phyloP scores from a whole-genome alignment of 2,113 vertebrate species.

The Ctenomys sociabilis region DNA sequence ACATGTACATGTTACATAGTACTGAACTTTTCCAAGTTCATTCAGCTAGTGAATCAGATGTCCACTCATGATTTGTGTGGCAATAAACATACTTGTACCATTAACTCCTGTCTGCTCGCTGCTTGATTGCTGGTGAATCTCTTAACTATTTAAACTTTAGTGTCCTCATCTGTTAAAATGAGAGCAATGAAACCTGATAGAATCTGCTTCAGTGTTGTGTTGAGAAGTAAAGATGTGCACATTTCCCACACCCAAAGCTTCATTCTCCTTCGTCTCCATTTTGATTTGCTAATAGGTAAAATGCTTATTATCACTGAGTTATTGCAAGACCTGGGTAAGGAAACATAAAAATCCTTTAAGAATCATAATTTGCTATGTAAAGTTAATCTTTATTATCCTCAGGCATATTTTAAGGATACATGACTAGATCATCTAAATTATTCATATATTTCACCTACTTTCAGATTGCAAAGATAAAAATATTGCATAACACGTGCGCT shows the following conservation, averaged over 20 bases:
- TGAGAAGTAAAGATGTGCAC: not conserved
- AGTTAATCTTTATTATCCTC: conserved; percentile 1
- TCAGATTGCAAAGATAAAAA: not conserved
- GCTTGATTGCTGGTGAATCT: not conserved
- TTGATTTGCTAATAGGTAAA: conserved; percentile 37
- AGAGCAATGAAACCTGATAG: not conserved
- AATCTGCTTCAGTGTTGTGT: not conserved
- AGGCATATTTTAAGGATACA: not conserved
- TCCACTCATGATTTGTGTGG: not conserved
- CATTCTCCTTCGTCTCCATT: not conserved
- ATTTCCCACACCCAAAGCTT: not conserved
- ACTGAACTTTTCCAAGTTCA: not conserved
- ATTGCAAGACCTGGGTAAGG: not conserved
- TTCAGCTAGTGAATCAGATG: not conserved
- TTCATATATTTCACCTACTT: not conserved
- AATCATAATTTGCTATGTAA: not conserved
- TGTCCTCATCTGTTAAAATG: conserved; percentile 1
- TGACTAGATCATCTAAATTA: not conserved
- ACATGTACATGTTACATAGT: too few relatives aligned
- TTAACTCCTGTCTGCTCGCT: not conserved
- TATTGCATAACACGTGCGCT: not conserved
- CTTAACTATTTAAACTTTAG: not conserved
- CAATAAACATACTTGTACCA: not conserved
- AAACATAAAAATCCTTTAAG: conserved; percentile 16
- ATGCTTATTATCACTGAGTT: not conserved